Evolutionary conservation across 1,140 invertebrate genomes (phyloP), one percentile per base, ranked within the genome.

Genomic region (Teleogryllus occipitalis): DNA sequence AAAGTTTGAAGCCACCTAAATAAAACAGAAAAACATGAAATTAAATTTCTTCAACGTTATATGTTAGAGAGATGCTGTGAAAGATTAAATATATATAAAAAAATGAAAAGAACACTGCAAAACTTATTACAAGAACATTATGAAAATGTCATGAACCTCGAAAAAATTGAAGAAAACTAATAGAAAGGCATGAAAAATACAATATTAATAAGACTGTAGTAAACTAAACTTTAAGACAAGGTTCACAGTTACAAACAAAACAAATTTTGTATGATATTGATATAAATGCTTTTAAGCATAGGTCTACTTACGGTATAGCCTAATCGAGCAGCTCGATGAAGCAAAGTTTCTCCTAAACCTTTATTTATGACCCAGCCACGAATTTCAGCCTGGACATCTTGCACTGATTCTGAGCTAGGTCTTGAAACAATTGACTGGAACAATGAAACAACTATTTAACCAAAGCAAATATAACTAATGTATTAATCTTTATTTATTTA

Each of bases 341-440:
- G 88, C 81, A 95, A 90, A 0, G 96, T 97, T 86, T 98, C 96
- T 15, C 97, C 97, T 15, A 97, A 91, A 22, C 96, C 95, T 85
- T 97, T 97, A 85, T 97, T 98, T 75, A 97, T 91, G 79, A 97
- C 94, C 92, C 96, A 94, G 76, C 92, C 91, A 85, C 96, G 94
- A 75, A 97, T 94, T 87, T 97, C 95, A 80, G 91, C 91, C 81
- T 92, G 92, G 81, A 95, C 92, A 86, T 95, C 94, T 82, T 93
- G 89, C 21, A 90, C 91, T 75, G 90, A 91, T 83, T 91, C 91
- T 5, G 91, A 90, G 83, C 87, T 91, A 65, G 91, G 89, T 85
- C 88, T 89, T 76, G 86, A 82, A 74, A 89, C 84, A 54, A 84
- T 82, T 47, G 78, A 78, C 80, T 82, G 80, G 27, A 82, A 80